phyloP scores from a whole-genome alignment of 2,888 invertebrate species.

The Brachypalpus laphriformis region DNA sequence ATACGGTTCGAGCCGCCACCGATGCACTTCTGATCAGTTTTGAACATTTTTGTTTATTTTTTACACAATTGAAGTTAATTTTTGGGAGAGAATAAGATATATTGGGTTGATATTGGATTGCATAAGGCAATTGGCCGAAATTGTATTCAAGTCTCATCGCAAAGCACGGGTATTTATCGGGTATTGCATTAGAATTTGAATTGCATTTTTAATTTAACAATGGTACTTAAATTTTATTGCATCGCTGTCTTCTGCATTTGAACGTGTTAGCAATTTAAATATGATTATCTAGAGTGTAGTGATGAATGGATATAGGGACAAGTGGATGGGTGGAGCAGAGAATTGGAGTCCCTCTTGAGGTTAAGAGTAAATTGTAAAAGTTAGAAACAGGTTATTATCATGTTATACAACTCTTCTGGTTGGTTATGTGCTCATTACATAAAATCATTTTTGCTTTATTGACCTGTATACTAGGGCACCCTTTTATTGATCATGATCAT shows the following conservation, averaged over 20 bases:
- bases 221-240: conserved; percentile 9
- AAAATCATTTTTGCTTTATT: not conserved
- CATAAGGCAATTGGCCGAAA: conserved; percentile 4
- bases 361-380: no score
- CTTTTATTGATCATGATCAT: no score
- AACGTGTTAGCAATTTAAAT: not conserved
- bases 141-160: not conserved
- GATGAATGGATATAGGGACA: not conserved
- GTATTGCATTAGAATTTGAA: conserved; percentile 40
- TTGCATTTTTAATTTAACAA: conserved; percentile 42
- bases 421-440: not conserved
- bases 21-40: conserved; percentile 46
- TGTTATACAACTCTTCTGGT: no score
- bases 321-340: no score
- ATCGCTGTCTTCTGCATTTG: not conserved
- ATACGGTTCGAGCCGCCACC: not conserved
- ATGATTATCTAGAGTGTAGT: not conserved
- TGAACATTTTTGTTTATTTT: conserved; percentile 31
- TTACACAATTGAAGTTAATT: conserved; percentile 46
- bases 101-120: not conserved
- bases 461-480: no score
- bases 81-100: not conserved
- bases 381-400: not conserved
- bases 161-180: not conserved
- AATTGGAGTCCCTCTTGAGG: no score